Percentiles rank a stretch among this genome's conserved stretches.
Conservation (phyloP, 2,888 invertebrate species). For the Protodeltote pygarga region DNA sequence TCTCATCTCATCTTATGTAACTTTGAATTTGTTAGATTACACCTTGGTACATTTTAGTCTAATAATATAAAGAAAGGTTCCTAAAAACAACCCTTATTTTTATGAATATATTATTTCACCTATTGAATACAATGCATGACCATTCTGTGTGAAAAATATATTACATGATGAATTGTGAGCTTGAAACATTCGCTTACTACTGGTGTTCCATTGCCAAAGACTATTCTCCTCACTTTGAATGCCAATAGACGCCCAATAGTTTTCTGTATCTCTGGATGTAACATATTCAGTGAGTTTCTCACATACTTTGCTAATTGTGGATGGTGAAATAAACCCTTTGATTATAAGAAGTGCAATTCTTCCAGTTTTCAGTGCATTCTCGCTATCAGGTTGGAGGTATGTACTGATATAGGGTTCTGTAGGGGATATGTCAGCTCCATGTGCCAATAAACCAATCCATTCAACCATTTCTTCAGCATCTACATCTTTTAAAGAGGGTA, state of each 20-base stretch:
- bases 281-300: conserved; percentile 61
- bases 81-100: conserved; percentile 10
- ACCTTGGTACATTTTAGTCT: too few species aligned
- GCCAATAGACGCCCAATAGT: conserved; percentile 74
- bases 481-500: conserved; percentile 68
- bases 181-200: conserved; percentile 69
- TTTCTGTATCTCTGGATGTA: conserved; percentile 54
- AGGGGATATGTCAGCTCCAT: conserved; percentile 59
- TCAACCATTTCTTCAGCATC: conserved; percentile 74
- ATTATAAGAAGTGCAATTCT: conserved; percentile 67
- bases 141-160: conserved; percentile 65
- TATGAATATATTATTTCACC: conserved; percentile 80
- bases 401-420: conserved; percentile 71
- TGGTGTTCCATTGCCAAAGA: conserved; percentile 68
- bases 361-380: conserved; percentile 61
- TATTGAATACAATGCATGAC: conserved; percentile 61
- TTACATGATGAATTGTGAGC: conserved; percentile 71
- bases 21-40: too few species aligned
- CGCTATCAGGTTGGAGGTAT: conserved; percentile 69
- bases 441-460: conserved; percentile 77
- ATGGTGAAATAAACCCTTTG: conserved; percentile 71
- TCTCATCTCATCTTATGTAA: too few species aligned
- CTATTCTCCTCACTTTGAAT: conserved; percentile 72
- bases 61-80: conserved; percentile 15
- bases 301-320: conserved; percentile 58